Percentiles rank a stretch among this genome's conserved stretches.
phyloP scores from a whole-genome alignment of 2,113 vertebrate species.

The Scomber scombrus region DNA sequence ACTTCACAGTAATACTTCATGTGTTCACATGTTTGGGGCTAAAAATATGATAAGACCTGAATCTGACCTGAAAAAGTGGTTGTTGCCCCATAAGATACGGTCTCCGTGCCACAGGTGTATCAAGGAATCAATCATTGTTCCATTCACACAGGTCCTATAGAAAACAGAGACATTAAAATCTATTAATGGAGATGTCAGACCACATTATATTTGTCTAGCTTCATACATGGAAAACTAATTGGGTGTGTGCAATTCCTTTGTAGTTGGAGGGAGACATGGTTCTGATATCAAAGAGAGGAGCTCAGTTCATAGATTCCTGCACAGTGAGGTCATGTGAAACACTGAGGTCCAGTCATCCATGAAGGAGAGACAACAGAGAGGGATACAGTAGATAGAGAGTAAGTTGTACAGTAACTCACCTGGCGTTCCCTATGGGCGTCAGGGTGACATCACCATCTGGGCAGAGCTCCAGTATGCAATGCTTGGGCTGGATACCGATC shows the following conservation, averaged over 20 bases:
- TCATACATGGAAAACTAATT: slow-evolving; percentile 16
- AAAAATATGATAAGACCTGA: too few relatives aligned
- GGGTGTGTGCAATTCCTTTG: slow-evolving; percentile 24
- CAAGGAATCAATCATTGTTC: slow-evolving; percentile 86
- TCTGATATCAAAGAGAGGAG: slow-evolving; percentile 66
- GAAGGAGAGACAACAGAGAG: slow-evolving; percentile 37
- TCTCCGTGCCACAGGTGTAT: slow-evolving; percentile 97
- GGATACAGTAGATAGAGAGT: not conserved
- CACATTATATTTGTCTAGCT: slow-evolving; percentile 8
- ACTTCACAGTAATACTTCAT: not conserved
- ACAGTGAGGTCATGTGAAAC: slow-evolving; percentile 75
- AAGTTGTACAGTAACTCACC: slow-evolving; percentile 81
- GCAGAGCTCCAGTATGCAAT: slow-evolving; percentile 93
- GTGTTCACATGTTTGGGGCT: not conserved
- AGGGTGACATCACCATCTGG: slow-evolving; percentile 93
- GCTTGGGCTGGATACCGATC: slow-evolving; percentile 96
- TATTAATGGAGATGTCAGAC: not conserved
- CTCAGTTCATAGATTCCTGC: slow-evolving; percentile 64
- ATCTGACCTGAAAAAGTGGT: slow-evolving; percentile 95
- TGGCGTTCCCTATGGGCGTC: slow-evolving; percentile 91
- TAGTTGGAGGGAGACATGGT: slow-evolving; percentile 30
- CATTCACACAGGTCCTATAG: slow-evolving; percentile 95
- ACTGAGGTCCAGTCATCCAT: slow-evolving; percentile 55
- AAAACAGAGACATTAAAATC: slow-evolving; percentile 13
- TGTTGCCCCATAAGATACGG: slow-evolving; percentile 98